Evolutionary conservation across 2,113 vertebrate genomes (phyloP), one percentile per base, ranked within the genome.

Genomic region (Sceloporus undulatus): DNA sequence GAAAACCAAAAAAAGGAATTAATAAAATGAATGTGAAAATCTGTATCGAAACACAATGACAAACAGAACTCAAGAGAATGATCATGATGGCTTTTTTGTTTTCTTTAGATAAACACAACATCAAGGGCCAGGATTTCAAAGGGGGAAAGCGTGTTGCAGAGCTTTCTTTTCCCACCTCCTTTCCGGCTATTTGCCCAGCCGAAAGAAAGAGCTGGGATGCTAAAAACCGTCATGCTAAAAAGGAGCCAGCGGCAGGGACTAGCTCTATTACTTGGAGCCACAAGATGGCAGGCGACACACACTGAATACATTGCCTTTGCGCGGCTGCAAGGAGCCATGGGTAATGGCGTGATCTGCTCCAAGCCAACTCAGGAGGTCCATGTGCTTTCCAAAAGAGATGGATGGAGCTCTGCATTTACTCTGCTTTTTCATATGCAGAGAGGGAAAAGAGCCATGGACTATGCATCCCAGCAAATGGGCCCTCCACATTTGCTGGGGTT

Each of bases 181-280:
- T 86, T 29, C 92, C 68, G 74, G 25, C 1, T 90, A 91, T 65
- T 88, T 87, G 89, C 91, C 89, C 90, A 48, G 34, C 0, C 23
- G 77, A 93, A 29, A 90, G 0, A 89, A 82, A 94, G 48, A 7
- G 48, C 48, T 65, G 19, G 16, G 65, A 21, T 66, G 65, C 34
- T 34, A 66, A 11, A 94, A 80, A 95, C 94, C 95, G 94, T 92
- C 96, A 96, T 96, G 97, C 95, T 90, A 92, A 84, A 77, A 95
- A 94, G 95, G 95, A 96, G 94, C 94, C 65, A 94, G 94, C 92
- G 94, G 96, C 97, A 97, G 97, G 96, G 96, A 96, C 97, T 95
- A 97, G 97, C 96, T 97, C 97, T 97, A 97, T 92, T 73, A 62
- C 88, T 83, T 80, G 34, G 90, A 90, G 86, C 91, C 92, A 91